These are phyloP conservation scores for Uloborus plumipes DNA, from an alignment of 2,888 invertebrate species.

Conservation along the genomic window DNA sequence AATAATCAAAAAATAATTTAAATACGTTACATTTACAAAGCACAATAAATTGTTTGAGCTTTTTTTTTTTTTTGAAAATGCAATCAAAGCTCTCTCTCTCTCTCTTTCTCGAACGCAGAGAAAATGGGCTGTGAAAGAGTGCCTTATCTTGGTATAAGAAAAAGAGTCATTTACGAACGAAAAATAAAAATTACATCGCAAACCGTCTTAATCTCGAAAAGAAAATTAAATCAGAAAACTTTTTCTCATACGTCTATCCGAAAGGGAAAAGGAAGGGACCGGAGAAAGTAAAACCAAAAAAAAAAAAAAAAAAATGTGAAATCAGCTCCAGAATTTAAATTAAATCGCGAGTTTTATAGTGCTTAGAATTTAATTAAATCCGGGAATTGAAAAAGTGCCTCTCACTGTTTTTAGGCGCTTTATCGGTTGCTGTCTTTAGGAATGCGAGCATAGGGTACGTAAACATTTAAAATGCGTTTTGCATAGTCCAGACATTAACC, in stretches of 20 bases:
- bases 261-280: not conserved
- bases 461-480: constrained; percentile 63
- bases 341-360: constrained; percentile 54
- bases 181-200: constrained; percentile 51
- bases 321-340: constrained; percentile 49
- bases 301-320: not conserved
- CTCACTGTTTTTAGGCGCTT: constrained; percentile 44
- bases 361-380: constrained; percentile 60
- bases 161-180: constrained; percentile 39
- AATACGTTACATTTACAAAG: too few species aligned
- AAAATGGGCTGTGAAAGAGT: too few species aligned
- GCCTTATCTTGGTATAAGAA: not conserved
- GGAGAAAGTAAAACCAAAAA: not conserved
- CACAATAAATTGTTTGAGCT: too few species aligned
- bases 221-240: constrained; percentile 53
- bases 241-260: not conserved
- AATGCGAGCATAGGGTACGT: constrained; percentile 6
- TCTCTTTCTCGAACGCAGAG: too few species aligned
- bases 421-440: constrained; percentile 13
- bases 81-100: too few species aligned
- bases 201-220: constrained; percentile 54
- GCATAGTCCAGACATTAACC: constrained; percentile 40
- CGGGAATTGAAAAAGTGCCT: constrained; percentile 23
- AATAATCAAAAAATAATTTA: too few species aligned
- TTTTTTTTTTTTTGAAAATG: too few species aligned